phyloP scores from a whole-genome alignment of 2,113 vertebrate species.

The Nematolebias whitei region DNA sequence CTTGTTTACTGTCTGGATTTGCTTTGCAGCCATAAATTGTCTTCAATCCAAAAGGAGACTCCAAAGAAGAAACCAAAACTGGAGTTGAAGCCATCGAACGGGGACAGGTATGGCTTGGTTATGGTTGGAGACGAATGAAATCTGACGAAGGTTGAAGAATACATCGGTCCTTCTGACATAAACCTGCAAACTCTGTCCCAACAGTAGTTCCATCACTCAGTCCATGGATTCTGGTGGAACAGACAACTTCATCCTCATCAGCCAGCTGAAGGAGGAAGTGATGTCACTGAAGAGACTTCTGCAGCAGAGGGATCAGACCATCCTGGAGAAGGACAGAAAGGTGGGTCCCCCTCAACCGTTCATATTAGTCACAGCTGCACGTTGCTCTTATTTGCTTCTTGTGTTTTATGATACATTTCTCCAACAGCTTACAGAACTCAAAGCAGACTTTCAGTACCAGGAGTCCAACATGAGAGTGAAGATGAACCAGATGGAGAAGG shows the following conservation, averaged over 20 bases:
- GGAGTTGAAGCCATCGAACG: constrained; percentile 99
- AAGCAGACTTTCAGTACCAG: constrained; percentile 99
- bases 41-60: constrained; percentile 99
- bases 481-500: constrained; percentile 99
- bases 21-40: constrained; percentile 96
- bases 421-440: constrained; percentile 92
- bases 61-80: constrained; percentile 99
- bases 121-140: too few species aligned
- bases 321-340: constrained; percentile 98
- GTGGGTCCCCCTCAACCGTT: constrained; percentile 62
- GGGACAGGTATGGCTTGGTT: constrained; percentile 98
- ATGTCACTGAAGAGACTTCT: constrained; percentile 97
- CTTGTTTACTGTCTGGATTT: constrained; percentile 16
- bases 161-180: neutral
- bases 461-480: constrained; percentile 97
- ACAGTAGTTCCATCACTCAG: constrained; percentile 97
- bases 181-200: too few species aligned
- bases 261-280: constrained; percentile 98
- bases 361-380: neutral
- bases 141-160: too few species aligned
- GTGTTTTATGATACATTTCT: constrained; percentile 12
- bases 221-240: constrained; percentile 98
- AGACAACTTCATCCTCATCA: constrained; percentile 99
- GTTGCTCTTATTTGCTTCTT: neutral
- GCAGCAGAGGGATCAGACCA: constrained; percentile 97